phyloP scores from a whole-genome alignment of 2,888 invertebrate genomes.

The Nasonovia ribisnigri region DNA sequence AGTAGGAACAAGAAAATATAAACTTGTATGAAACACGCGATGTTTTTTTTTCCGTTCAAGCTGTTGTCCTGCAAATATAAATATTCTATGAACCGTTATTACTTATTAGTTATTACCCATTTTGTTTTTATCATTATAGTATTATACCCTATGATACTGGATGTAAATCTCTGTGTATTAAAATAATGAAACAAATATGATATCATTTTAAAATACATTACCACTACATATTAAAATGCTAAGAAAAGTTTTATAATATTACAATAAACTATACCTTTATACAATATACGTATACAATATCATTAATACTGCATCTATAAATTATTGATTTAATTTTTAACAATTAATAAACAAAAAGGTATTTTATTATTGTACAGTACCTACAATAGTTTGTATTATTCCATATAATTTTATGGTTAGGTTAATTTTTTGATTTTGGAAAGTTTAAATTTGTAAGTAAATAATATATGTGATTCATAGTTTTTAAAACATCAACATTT shows the following conservation, averaged over 20 bases:
- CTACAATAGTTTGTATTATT: neutral
- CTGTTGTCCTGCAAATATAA: neutral
- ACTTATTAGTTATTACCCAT: no score
- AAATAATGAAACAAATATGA: no score
- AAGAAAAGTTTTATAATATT: no score
- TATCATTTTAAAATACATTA: no score
- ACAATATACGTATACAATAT: no score
- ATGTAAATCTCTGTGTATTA: neutral
- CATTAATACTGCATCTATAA: no score
- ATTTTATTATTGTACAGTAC: neutral
- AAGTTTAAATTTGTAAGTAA: neutral
- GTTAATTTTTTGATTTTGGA: neutral
- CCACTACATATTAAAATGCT: no score
- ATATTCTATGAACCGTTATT: neutral
- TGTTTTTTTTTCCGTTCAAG: neutral
- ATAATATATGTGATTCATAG: neutral
- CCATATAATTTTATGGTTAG: neutral
- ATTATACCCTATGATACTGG: neutral
- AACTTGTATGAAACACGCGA: slow-evolving; percentile 9
- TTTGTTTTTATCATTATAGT: neutral
- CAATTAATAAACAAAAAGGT: neutral
- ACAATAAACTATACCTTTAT: no score
- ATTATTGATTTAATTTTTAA: neutral
- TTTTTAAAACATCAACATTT: neutral
- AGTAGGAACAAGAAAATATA: neutral